Percentiles rank a stretch among this genome's conserved stretches.
phyloP scores from a whole-genome alignment of 2,888 invertebrate genomes.

The Lepidochrysops patricia region DNA sequence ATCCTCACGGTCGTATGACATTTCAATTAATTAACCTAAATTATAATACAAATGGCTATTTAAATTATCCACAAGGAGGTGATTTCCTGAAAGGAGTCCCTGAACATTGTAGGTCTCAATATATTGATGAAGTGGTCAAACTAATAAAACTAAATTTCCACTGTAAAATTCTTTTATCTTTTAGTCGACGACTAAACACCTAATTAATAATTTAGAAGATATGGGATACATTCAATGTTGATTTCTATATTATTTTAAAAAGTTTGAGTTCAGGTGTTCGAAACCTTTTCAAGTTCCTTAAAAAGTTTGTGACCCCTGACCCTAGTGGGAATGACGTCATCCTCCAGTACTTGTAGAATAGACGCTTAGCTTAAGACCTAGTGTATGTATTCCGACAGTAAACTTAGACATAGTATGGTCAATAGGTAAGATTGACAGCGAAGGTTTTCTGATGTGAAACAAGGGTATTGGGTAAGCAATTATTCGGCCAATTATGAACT shows the following conservation, averaged over 20 bases:
- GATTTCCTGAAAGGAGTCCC: too few relatives aligned
- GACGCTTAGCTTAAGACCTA: neutral
- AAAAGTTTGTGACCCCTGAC: neutral
- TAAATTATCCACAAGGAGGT: neutral
- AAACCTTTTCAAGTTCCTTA: neutral
- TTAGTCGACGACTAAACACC: neutral
- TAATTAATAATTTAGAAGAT: neutral
- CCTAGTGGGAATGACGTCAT: neutral
- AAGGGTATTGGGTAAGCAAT: too few relatives aligned
- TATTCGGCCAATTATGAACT: too few relatives aligned
- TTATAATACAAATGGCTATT: neutral
- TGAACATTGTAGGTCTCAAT: too few relatives aligned
- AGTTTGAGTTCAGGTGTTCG: neutral
- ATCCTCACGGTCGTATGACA: neutral
- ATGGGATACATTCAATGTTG: neutral
- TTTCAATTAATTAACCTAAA: neutral
- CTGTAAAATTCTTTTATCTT: neutral
- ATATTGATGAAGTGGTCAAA: too few relatives aligned
- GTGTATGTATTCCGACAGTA: neutral
- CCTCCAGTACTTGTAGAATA: conserved; percentile 5
- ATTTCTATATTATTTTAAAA: neutral
- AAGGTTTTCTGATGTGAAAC: too few relatives aligned
- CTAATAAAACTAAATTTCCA: too few relatives aligned
- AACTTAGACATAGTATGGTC: neutral
- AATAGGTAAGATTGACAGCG: too few relatives aligned